Evolutionary conservation across 30 jellyfish, hydroid and myxozoan species (phyloP).

Genomic region (Clytia hemisphaerica): DNA sequence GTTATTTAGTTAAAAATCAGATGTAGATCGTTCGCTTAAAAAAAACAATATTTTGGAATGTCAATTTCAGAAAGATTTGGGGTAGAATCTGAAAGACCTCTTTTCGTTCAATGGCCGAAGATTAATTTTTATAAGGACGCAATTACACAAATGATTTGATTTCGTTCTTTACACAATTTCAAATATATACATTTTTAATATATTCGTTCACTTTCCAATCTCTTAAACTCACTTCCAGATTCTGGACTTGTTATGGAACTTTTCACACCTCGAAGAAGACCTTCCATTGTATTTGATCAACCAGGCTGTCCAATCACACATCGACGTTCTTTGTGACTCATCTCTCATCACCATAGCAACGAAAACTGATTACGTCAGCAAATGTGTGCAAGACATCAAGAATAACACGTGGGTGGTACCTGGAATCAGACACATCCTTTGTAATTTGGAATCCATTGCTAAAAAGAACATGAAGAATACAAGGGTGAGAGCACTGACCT

Average conservation of each 20-base stretch:
- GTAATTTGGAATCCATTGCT: constrained; percentile 62
- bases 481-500: no score
- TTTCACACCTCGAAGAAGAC: constrained; percentile 42
- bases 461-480: constrained; percentile 59
- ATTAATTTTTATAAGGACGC: no score
- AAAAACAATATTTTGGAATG: no score
- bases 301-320: constrained; percentile 93
- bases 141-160: no score
- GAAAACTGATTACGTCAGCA: constrained; percentile 55
- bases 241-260: constrained; percentile 52
- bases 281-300: constrained; percentile 62
- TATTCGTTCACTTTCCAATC: not conserved
- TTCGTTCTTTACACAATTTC: no score
- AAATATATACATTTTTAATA: not conserved
- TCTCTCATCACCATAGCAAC: constrained; percentile 42
- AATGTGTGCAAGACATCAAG: constrained; percentile 76
- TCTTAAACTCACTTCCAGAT: constrained; percentile 41
- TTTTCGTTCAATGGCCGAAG: no score
- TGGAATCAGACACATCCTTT: constrained; percentile 75
- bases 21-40: no score
- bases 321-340: constrained; percentile 84
- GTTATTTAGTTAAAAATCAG: no score
- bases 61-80: no score
- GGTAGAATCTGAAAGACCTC: no score
- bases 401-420: constrained; percentile 82